A percentile compares a stretch with the other conserved stretches of the same genome.
phyloP scores from a whole-genome alignment of 1,140 invertebrate species.

The Tetramorium simillimum region DNA sequence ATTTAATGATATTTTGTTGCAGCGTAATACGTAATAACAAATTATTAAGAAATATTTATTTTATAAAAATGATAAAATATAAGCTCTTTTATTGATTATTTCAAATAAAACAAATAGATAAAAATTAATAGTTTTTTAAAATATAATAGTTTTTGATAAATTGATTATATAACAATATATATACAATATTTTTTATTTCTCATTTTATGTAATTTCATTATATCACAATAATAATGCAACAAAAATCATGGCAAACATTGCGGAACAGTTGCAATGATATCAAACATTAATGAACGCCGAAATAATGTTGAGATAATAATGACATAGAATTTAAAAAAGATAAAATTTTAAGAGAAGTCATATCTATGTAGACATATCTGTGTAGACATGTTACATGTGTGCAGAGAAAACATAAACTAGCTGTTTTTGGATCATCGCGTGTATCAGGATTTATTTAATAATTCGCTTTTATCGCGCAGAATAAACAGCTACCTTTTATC shows the following conservation, averaged over 20 bases:
- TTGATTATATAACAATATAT: background rate
- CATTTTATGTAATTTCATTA: background rate
- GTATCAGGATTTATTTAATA: conserved; percentile 35
- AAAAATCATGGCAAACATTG: background rate
- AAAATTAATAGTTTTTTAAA: background rate
- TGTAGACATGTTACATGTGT: background rate
- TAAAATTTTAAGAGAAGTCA: background rate
- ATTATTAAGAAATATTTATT: background rate
- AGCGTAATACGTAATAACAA: background rate
- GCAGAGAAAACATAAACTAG: background rate
- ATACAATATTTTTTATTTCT: background rate
- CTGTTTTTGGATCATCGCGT: background rate
- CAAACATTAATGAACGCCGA: background rate
- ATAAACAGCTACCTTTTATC: conserved; percentile 5
- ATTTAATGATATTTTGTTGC: background rate
- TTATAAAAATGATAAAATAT: conserved; percentile 10
- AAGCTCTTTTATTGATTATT: background rate
- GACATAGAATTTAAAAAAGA: background rate
- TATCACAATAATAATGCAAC: background rate
- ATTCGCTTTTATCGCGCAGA: background rate
- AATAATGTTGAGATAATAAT: conserved; percentile 18
- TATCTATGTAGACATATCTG: too few species aligned
- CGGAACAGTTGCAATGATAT: background rate
- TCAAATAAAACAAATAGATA: background rate
- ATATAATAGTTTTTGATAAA: background rate